Evolutionary conservation across 2,797 vertebrate genomes (phyloP).

Genomic region (Peromyscus attwateri): DNA sequence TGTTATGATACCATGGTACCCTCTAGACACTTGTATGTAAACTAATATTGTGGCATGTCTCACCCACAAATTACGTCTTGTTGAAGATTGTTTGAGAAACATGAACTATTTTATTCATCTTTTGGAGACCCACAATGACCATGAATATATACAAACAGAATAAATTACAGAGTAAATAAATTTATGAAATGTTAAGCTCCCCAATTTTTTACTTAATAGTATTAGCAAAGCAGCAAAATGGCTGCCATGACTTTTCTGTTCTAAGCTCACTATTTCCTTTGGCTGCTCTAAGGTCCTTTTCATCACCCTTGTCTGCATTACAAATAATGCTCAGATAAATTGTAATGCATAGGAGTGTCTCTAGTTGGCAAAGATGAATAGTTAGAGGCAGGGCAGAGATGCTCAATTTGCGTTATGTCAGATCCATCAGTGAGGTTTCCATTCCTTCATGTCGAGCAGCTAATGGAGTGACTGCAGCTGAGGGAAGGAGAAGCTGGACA

Average conservation of each 20-base stretch:
- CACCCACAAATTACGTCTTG: conserved; percentile 41
- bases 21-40: conserved; percentile 8
- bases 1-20: conserved; percentile 24
- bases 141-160: neutral
- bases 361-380: neutral
- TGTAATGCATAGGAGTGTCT: neutral
- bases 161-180: neutral
- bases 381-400: neutral
- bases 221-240: neutral
- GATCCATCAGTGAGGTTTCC: conserved; percentile 68
- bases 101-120: neutral
- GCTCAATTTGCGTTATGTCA: conserved; percentile 1
- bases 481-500: conserved; percentile 60
- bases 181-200: neutral
- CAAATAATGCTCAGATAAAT: neutral
- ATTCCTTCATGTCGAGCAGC: conserved; percentile 49
- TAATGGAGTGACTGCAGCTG: conserved; percentile 45
- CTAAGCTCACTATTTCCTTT: neutral
- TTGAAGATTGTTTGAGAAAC: conserved; percentile 30
- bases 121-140: neutral
- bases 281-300: neutral
- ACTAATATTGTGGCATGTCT: conserved; percentile 39
- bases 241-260: neutral
- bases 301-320: neutral
- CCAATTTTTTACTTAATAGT: neutral